A percentile compares a stretch with the other conserved stretches of the same genome.
Conservation (phyloP, 2,797 vertebrate genomes). For the Acrossocheilus wenchowensis region DNA sequence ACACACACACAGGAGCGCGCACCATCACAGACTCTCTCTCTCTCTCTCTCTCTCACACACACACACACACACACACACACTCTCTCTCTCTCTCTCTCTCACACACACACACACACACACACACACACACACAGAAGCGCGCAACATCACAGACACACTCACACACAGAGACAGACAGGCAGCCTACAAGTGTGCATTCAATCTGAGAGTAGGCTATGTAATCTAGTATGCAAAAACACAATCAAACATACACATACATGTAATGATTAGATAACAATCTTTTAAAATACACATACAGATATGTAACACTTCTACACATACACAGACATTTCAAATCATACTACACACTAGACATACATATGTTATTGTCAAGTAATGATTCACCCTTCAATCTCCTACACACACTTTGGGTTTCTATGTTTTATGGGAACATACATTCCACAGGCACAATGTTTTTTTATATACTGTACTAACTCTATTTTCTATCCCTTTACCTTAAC, state of each 20-base stretch:
- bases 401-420: background rate
- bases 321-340: constrained; percentile 39
- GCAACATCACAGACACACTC: background rate
- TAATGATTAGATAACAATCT: constrained; percentile 14
- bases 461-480: background rate
- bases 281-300: constrained; percentile 11
- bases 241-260: constrained; percentile 37
- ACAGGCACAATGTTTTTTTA: background rate
- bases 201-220: constrained; percentile 1
- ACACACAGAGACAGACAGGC: constrained; percentile 54
- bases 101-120: constrained; percentile 39
- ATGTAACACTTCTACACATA: constrained; percentile 2
- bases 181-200: constrained; percentile 55
- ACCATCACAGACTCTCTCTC: constrained; percentile 26
- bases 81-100: background rate
- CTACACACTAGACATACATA: constrained; percentile 18
- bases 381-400: constrained; percentile 11
- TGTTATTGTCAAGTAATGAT: background rate
- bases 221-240: constrained; percentile 37
- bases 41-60: background rate
- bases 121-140: constrained; percentile 30
- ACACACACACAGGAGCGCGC: constrained; percentile 51
- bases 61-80: background rate
- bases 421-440: background rate
- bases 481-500: background rate